Conservation (phyloP, 2,888 invertebrate species). For the Gonocerus acuteangulatus region DNA sequence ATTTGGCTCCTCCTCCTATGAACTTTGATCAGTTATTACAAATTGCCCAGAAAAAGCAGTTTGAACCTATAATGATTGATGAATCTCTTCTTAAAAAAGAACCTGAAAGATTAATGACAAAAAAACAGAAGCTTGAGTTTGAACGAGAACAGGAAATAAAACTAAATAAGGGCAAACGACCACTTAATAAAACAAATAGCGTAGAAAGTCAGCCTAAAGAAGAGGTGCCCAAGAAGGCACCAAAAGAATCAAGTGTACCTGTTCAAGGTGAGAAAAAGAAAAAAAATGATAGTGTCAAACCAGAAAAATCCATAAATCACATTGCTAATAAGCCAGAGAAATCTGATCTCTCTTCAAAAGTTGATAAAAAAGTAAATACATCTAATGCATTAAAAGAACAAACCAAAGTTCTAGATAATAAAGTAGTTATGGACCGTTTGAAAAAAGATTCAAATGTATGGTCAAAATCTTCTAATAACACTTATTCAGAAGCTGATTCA, state of each 20-base stretch:
- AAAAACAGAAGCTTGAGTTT: constrained; percentile 67
- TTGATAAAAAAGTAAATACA: background rate
- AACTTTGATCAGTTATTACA: constrained; percentile 72
- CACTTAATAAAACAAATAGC: background rate
- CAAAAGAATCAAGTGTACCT: background rate
- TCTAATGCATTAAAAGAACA: background rate
- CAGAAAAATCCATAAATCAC: background rate
- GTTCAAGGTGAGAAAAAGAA: too few species aligned
- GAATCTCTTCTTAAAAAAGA: constrained; percentile 50
- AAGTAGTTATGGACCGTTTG: constrained; percentile 15
- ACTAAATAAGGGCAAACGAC: constrained; percentile 22
- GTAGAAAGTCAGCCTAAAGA: background rate
- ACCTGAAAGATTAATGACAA: constrained; percentile 67
- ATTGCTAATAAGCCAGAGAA: background rate
- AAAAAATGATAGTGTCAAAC: background rate
- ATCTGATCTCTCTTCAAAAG: background rate
- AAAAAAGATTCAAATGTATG: constrained; percentile 36
- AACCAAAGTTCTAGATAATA: background rate
- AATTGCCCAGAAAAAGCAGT: constrained; percentile 74
- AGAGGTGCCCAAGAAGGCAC: background rate
- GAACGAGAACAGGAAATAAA: constrained; percentile 58
- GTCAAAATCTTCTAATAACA: constrained; percentile 26
- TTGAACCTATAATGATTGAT: constrained; percentile 63
- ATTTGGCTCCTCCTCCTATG: constrained; percentile 61
- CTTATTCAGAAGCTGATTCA: background rate